Base-by-base conservation (phyloP, 2,113 vertebrate genomes). In the Tetrao urogallus region DNA sequence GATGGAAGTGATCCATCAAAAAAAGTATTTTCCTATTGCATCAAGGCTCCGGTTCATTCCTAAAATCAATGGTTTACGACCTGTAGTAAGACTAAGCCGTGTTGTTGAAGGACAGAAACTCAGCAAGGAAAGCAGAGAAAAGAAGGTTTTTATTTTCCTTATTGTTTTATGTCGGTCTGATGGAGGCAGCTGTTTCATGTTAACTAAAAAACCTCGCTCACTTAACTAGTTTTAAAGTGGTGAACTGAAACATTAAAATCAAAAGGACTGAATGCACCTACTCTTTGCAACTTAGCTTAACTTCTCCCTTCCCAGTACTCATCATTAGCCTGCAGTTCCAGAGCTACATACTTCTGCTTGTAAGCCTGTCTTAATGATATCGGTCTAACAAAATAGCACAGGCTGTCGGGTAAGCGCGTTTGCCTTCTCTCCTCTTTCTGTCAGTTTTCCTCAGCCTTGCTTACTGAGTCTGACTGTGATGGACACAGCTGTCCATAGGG, bases 21-120 rank as follows among this genome's bases (percentile, higher is more conserved):
- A 84, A 45, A 97, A 97, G 15, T 91, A 72, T 3, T 11, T 90
- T 76, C 96, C 96, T 0, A 38, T 98, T 50, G 90, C 87, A 2
- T 98, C 98, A 40, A 98, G 94, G 34, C 98, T 99, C 32, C 98
- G 99, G 22, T 99, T 99, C 93, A 98, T 99, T 92, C 99, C 99
- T 38, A 99, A 99, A 97, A 60, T 32, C 3, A 96, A 97, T 3
- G 98, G 99, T 16, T 97, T 99, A 82, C 98, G 99, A 47, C 98
- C 99, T 1, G 98, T 99, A 71, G 98, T 98, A n/a, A 98, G 98
- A 89, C 83, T 98, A 76, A 89, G 89, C 13, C 86, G 95, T 73
- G 27, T 96, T 19, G 43, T 93, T 7, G 97, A 97, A 47, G 28
- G 96, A 79, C 97, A 64, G 93, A 90, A 95, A 0, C 87, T 96